A percentile compares a stretch with the other conserved stretches of the same genome.
phyloP scores from a whole-genome alignment of 2,797 vertebrate genomes.

The Tiaroga cobitis region DNA sequence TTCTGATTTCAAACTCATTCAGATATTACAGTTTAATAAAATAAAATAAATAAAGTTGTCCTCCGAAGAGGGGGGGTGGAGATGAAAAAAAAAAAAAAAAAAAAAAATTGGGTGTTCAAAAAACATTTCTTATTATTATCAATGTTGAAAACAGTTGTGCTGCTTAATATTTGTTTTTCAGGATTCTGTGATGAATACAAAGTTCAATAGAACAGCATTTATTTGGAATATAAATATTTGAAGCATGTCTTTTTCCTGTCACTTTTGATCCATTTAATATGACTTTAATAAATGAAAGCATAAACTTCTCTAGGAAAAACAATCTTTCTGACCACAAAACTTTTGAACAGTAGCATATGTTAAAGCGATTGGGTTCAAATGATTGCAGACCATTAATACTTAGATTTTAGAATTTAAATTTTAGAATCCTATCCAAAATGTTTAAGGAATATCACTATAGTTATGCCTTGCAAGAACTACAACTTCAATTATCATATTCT shows the following conservation, averaged over 20 bases:
- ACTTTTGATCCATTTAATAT: not conserved
- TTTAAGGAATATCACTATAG: not conserved
- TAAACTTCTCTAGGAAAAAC: not conserved
- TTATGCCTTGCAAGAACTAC: not conserved
- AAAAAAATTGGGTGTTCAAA: too few species aligned
- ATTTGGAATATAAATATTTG: not conserved
- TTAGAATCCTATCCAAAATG: not conserved
- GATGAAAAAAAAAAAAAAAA: too few species aligned
- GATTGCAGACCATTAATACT: not conserved
- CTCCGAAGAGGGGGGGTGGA: too few species aligned
- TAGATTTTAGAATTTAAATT: too few species aligned
- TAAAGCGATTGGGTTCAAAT: not conserved
- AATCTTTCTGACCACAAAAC: not conserved
- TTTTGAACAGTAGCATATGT: too few species aligned
- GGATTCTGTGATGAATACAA: not conserved
- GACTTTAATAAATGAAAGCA: not conserved
- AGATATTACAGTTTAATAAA: too few species aligned
- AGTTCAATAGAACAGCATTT: not conserved
- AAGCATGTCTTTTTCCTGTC: not conserved
- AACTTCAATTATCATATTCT: not conserved
- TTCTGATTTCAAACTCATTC: too few species aligned
- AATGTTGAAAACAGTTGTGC: not conserved
- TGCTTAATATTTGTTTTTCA: not conserved
- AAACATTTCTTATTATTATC: not conserved
- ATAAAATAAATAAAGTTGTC: too few species aligned